phyloP scores from a whole-genome alignment of 2,113 vertebrate species.

The Callorhinus ursinus region DNA sequence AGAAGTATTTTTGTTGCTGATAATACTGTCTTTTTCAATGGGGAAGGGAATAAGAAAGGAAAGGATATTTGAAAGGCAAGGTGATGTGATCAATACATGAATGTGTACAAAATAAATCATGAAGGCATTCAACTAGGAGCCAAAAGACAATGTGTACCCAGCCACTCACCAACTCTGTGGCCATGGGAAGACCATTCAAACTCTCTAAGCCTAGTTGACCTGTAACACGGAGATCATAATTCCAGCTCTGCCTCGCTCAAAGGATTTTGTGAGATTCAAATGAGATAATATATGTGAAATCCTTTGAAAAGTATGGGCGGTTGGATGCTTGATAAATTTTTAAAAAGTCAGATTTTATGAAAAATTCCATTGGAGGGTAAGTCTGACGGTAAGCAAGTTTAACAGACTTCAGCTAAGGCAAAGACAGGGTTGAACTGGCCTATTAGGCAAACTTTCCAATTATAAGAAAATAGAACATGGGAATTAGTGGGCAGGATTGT shows the following conservation, averaged over 20 bases:
- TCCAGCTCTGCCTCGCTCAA: not conserved
- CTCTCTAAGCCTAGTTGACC: not conserved
- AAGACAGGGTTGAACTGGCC: not conserved
- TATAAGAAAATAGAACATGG: not conserved
- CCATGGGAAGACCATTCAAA: not conserved
- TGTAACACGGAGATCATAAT: not conserved
- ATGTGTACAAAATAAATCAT: slow-evolving; percentile 32
- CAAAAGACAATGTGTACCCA: not conserved
- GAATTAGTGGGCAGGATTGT: not conserved
- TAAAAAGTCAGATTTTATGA: slow-evolving; percentile 16
- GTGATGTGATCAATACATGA: not conserved
- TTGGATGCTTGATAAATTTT: not conserved
- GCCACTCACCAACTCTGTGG: not conserved
- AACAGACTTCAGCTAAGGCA: not conserved
- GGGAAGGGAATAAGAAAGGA: not conserved
- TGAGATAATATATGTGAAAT: slow-evolving; percentile 7
- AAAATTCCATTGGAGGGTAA: not conserved
- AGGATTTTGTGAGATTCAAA: slow-evolving; percentile 15
- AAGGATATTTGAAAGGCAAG: not conserved
- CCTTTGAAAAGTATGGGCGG: not conserved
- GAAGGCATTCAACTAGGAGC: not conserved
- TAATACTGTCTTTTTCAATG: slow-evolving; percentile 8
- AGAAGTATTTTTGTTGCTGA: not conserved
- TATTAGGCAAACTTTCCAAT: not conserved
- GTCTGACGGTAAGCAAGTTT: not conserved